Evolutionary conservation across 2,797 vertebrate genomes (phyloP), one percentile per base, ranked within the genome.

Genomic region (Spondyliosoma cantharus): DNA sequence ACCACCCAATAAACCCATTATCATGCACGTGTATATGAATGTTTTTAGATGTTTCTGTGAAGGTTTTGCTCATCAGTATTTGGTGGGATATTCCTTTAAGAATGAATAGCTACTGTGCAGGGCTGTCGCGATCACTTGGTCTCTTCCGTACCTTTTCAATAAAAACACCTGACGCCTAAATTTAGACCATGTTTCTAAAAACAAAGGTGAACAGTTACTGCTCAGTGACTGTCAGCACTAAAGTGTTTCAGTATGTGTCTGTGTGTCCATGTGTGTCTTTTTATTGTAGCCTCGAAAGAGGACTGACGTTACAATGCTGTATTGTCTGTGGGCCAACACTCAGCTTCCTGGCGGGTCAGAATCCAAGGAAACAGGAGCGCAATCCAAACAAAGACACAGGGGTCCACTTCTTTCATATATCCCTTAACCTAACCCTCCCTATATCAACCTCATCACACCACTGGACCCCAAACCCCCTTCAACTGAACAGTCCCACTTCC

Each of bases 321-420:
- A 92, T 93, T 94, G 92, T 94, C 79, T 90, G n/a, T 65, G 60
- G 32, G 83, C 85, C 84, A 84, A 77, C 83, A 64, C 45, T 76
- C 42, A 11, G 83, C 80, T 90, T 94, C 90, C 94, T 92, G 88
- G 64, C 42, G 1, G 66, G 48, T 75, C 84, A 83, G 77, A 90
- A 88, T 87, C 85, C 64, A 88, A 62, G 83, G 89, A 92, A 90
- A 87, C 68, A 71, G 73, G 42, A 87, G 73, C 13, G 2, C 49
- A 83, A 79, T 82, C 87, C 86, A 89, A 91, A 88, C 81, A 90
- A 81, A 84, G 86, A 81, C 82, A 54, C 74, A 63, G 63, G 49
- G 54, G 71, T 82, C 16, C 25, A 50, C 56, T 53, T 72, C 88
- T 87, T 73, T 83, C 65, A 61, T 82, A 49, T 46, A 61, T 24